Evolutionary conservation across 2,888 invertebrate genomes (phyloP), one percentile per base, ranked within the genome.

Genomic region (Sinopyrophorus schimmeli): DNA sequence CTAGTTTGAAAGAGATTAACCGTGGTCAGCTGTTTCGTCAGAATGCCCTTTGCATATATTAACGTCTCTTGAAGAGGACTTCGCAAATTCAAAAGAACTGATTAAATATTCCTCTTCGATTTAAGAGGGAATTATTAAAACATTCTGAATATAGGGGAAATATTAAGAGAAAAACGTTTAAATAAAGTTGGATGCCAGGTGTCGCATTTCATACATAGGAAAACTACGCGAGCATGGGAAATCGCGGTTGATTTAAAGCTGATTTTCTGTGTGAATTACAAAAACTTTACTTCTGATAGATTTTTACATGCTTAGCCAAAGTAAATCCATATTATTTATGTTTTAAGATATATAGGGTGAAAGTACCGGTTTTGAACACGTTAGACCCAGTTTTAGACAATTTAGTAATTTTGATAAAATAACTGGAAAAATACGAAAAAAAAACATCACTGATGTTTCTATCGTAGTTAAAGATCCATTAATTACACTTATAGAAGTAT

Each of bases 101-200:
- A 42, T 54, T 55, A 53, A 41, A 20, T 55, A 58, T 57, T 53
- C 53, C 46, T 39, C 40, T 35, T 49, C 46, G 42, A 54, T 47
- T 54, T 40, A 38, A 54, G 9, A 30, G 47, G 44, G 53, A 47
- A 47, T 47, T 54, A 56, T 54, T 56, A 58, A 54, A 53, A 59
- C 39, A 55, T 53, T 53, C 37, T 53, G 37, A 35, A 47, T 37
- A 18, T 43, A 49, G 53, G 53, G 53, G 49, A 53, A 46, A 53
- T 23, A 12, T 32, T 52, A 41, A 52, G 42, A 41, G 37, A 47
- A 46, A 52, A 30, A 53, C 31, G 39, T 40, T 44, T 37, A 42
- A 54, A 52, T 48, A 47, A 39, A 26, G 24, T 31, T 28, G 30
- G 18, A 21, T 23, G 38, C 44, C 51, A 41, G 48, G 51, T 52